These are phyloP conservation scores for Siniperca scherzeri DNA, from an alignment of 2,797 vertebrate genomes.

Conservation along the genomic window DNA sequence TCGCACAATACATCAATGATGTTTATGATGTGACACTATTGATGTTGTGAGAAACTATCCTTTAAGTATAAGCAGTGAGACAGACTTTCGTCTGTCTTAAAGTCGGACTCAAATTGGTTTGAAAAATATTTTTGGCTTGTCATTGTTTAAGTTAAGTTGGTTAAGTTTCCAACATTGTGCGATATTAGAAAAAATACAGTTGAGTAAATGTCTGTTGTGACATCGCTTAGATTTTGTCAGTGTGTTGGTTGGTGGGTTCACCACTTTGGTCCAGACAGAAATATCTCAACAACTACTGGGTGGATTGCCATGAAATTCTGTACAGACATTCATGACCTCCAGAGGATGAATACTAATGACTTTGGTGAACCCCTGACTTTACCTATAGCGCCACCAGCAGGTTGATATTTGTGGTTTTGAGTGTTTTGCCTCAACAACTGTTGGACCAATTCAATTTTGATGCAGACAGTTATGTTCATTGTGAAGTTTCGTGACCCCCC, in stretches of 20 bases:
- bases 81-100: too few species aligned
- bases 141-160: neutral
- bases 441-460: too few species aligned
- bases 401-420: neutral
- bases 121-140: neutral
- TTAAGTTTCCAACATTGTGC: too few species aligned
- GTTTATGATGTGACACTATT: slow-evolving; percentile 13
- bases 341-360: neutral
- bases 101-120: neutral
- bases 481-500: neutral
- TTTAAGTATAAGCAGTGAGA: neutral
- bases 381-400: neutral
- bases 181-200: neutral
- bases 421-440: neutral
- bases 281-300: neutral
- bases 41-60: neutral
- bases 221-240: neutral
- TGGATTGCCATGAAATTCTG: neutral
- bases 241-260: neutral
- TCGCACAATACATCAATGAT: neutral
- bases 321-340: neutral
- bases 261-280: neutral
- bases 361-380: neutral
- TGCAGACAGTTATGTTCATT: neutral
- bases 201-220: neutral